A percentile compares a stretch with the other conserved stretches of the same genome.
These are phyloP conservation scores for Hylaeus volcanicus DNA, from an alignment of 1,140 invertebrate species.

Conservation along the genomic window DNA sequence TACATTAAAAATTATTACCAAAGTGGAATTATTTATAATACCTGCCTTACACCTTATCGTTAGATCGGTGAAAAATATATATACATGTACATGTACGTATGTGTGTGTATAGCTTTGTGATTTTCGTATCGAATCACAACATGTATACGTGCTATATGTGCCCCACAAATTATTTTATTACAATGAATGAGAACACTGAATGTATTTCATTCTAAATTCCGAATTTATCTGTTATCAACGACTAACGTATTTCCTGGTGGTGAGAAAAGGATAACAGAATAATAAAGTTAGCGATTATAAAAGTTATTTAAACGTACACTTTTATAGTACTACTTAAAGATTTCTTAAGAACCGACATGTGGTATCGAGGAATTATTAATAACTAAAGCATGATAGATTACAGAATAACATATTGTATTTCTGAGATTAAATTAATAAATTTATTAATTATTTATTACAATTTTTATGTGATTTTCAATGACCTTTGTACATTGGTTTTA, in stretches of 20 bases:
- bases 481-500: background rate
- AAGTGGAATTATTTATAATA: conserved; percentile 55
- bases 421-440: conserved; percentile 46
- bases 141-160: background rate
- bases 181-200: background rate
- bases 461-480: conserved; percentile 23
- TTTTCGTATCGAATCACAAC: background rate
- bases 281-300: background rate
- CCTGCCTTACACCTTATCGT: conserved; percentile 32
- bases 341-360: conserved; percentile 4
- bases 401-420: conserved; percentile 37
- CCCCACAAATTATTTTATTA: conserved; percentile 6
- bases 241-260: background rate
- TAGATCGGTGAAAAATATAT: background rate
- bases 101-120: background rate
- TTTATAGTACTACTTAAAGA: conserved; percentile 4
- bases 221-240: background rate
- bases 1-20: conserved; percentile 72
- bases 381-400: conserved; percentile 23
- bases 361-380: background rate
- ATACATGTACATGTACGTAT: background rate
- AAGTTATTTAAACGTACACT: background rate
- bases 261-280: background rate
- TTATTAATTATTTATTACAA: conserved; percentile 45
- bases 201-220: background rate